Base-by-base conservation (phyloP, 2,113 vertebrate species). In the Amblyornis subalaris region DNA sequence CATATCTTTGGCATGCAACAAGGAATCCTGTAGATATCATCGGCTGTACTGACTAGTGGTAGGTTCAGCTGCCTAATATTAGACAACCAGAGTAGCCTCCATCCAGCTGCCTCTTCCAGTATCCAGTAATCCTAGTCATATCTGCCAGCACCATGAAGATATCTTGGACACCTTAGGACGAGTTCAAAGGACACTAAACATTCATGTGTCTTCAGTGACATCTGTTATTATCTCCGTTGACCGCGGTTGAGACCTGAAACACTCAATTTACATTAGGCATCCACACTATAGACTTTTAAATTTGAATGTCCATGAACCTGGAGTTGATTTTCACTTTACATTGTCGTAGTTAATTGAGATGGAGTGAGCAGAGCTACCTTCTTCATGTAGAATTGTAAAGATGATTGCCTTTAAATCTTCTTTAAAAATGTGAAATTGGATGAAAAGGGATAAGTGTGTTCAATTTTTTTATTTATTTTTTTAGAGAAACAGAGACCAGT, bases 381-480 rank as follows among this genome's bases (percentile, higher is more conserved):
- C 60, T 48, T 38, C 29, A 15, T 35, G 51, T 55, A 78, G 64
- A 89, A 78, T 8, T 92, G 20, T 60, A 55, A 64, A 83, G 61
- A 87, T 20, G 12, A 71, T 35, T 76, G 44, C 74, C 62, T 94
- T 92, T 57, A 81, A 86, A 84, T 84, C 65, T 69, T 53, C 61
- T 77, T 88, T 55, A 29, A 90, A 93, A 94, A 95, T 47, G 70
- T 92, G 74, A 91, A 94, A 94, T 87, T 47, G 80, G 57, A 89
- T 94, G 58, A 87, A 89, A 93, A 89, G 82, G 50, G n/a, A 79
- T 72, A 89, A 87, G 69, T 11, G 12, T 6, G 0, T 83, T 83
- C 25, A 10, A 22, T 11, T 73, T 66, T 22, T 58, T 35, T 0
- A 24, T 47, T 65, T 53, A 4, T 73, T 73, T 58, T 65, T 85